phyloP scores from a whole-genome alignment of 1,140 invertebrate species.

The Dreissena polymorpha region DNA sequence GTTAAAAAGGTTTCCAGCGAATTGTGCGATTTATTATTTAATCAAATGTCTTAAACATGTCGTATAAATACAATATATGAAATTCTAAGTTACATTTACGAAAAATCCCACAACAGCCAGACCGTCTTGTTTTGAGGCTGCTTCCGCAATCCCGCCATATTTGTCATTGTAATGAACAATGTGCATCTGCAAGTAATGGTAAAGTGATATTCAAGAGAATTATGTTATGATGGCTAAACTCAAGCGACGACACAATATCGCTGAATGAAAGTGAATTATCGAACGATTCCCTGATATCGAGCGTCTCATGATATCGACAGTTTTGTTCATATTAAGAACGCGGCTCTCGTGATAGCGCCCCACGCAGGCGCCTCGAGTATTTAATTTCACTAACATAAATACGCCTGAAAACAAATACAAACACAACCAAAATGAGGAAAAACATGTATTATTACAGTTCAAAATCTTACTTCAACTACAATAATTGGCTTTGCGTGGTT shows the following conservation, averaged over 20 bases:
- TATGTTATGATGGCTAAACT: too few species aligned
- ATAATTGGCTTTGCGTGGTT: not conserved
- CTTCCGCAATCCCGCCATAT: conserved; percentile 89
- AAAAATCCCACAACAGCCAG: conserved; percentile 95
- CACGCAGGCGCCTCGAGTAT: too few species aligned
- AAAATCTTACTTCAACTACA: too few species aligned
- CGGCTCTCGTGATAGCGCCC: too few species aligned
- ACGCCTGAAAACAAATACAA: too few species aligned
- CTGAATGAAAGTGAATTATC: not conserved
- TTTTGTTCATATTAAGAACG: too few species aligned
- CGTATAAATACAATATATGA: not conserved
- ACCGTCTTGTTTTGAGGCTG: conserved; percentile 90
- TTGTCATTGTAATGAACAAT: conserved; percentile 96
- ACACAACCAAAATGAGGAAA: too few species aligned
- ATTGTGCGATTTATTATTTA: not conserved
- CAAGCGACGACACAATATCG: not conserved
- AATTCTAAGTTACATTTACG: conserved; percentile 83
- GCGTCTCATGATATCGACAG: not conserved
- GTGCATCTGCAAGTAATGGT: conserved; percentile 88
- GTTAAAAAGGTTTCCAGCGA: not conserved
- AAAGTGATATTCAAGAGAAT: not conserved
- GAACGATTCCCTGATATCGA: not conserved
- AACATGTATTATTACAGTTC: too few species aligned
- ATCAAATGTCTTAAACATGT: not conserved
- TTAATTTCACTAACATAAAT: too few species aligned